These are phyloP conservation scores for Diphyllodes magnificus DNA, from an alignment of 2,113 vertebrate species.

Conservation along the genomic window DNA sequence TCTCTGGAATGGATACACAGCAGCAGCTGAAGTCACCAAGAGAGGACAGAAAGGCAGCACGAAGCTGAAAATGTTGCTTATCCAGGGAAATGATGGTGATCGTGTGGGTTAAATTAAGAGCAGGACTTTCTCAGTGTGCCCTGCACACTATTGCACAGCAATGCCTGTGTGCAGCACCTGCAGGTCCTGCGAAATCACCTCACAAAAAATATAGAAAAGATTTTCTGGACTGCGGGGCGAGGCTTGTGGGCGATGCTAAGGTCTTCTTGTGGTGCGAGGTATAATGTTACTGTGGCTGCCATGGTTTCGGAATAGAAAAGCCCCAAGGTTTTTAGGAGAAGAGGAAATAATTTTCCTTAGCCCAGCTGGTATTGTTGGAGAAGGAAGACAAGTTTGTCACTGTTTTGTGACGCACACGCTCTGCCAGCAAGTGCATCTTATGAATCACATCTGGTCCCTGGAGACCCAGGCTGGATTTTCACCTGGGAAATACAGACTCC, in stretches of 20 bases:
- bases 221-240: neutral
- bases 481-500: neutral
- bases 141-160: neutral
- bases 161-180: neutral
- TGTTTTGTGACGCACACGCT: neutral
- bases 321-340: neutral
- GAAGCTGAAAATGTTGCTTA: neutral
- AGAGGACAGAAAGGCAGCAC: neutral
- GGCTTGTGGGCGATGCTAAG: neutral
- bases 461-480: neutral
- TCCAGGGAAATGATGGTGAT: neutral
- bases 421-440: neutral
- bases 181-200: neutral
- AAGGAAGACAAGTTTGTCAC: neutral
- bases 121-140: neutral
- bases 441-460: neutral
- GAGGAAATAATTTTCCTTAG: neutral
- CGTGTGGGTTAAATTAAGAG: neutral
- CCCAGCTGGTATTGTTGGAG: neutral
- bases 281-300: neutral
- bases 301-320: neutral
- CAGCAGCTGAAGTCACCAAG: neutral
- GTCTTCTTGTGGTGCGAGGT: neutral
- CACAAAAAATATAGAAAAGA: neutral
- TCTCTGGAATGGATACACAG: neutral